These are phyloP conservation scores for Hyphantria cunea DNA, from an alignment of 1,140 invertebrate species.

Conservation along the genomic window DNA sequence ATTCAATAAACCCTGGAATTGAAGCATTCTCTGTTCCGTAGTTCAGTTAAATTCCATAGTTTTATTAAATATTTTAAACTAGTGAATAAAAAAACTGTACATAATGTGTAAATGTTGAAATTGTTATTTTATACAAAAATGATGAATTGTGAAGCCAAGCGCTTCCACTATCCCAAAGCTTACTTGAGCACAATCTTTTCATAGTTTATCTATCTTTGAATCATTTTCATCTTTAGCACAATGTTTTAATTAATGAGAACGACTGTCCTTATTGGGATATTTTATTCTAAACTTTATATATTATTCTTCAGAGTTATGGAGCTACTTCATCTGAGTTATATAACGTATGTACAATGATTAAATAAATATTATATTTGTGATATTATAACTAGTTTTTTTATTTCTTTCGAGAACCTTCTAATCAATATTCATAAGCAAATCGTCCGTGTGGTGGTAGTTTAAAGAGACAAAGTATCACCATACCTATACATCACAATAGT, in stretches of 20 bases:
- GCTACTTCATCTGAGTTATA: conserved; percentile 66
- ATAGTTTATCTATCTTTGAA: conserved; percentile 32
- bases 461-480: no score
- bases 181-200: conserved; percentile 30
- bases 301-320: conserved; percentile 56
- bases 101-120: conserved; percentile 41
- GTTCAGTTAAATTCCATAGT: conserved; percentile 25
- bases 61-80: conserved; percentile 26
- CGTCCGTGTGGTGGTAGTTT: no score
- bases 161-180: conserved; percentile 22
- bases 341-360: conserved; percentile 75
- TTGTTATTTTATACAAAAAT: conserved; percentile 52
- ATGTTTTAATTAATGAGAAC: conserved; percentile 42
- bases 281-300: conserved; percentile 24
- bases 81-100: conserved; percentile 40
- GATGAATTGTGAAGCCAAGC: conserved; percentile 23
- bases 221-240: conserved; percentile 50
- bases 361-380: conserved; percentile 75
- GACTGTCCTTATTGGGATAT: conserved; percentile 60
- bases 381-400: conserved; percentile 44
- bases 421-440: no score
- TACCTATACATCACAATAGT: no score
- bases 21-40: conserved; percentile 12
- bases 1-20: conserved; percentile 14
- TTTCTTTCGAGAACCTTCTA: conserved; percentile 4